phyloP scores from a whole-genome alignment of 1,140 invertebrate species.

The Drosophila tropicalis region DNA sequence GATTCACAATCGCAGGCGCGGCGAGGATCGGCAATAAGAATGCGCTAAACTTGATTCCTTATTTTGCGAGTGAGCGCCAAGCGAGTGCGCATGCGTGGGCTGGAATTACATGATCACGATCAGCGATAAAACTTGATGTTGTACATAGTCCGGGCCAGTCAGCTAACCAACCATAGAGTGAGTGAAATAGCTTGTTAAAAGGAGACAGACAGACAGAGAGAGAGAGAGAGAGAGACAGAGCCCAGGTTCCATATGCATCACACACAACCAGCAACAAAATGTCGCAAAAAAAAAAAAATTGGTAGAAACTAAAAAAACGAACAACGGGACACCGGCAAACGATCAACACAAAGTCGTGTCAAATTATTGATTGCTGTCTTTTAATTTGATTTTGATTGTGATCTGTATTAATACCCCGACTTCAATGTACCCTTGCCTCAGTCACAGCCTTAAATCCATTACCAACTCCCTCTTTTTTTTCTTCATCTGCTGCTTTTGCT shows the following conservation, averaged over 20 bases:
- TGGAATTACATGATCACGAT: conserved; percentile 83
- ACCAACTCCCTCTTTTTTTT: conserved; percentile 9
- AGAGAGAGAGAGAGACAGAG: conserved; percentile 23
- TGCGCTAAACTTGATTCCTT: conserved; percentile 80
- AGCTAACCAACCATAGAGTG: conserved; percentile 6
- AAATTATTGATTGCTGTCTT: conserved; percentile 75
- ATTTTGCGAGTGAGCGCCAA: conserved; percentile 53
- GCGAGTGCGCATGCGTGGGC: conserved; percentile 80
- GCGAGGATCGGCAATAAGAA: conserved; percentile 64
- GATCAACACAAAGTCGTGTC: conserved; percentile 61
- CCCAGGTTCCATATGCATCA: conserved; percentile 31
- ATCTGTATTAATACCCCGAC: conserved; percentile 3
- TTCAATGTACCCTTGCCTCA: conserved; percentile 19
- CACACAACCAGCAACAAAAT: conserved; percentile 57
- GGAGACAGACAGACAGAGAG: conserved; percentile 18
- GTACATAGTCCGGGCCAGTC: conserved; percentile 62
- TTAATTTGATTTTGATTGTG: conserved; percentile 77
- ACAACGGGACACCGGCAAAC: conserved; percentile 56
- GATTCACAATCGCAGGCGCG: conserved; percentile 50
- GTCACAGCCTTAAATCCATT: conserved; percentile 2
- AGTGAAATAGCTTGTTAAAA: conserved; percentile 1
- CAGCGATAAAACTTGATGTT: conserved; percentile 83
- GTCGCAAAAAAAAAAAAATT: conserved; percentile 54
- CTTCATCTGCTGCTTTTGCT: conserved; percentile 50
- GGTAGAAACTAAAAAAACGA: conserved; percentile 8